These are phyloP conservation scores for Pseudomyrmex sp. DNA, from an alignment of 1,140 invertebrate species.

Conservation along the genomic window DNA sequence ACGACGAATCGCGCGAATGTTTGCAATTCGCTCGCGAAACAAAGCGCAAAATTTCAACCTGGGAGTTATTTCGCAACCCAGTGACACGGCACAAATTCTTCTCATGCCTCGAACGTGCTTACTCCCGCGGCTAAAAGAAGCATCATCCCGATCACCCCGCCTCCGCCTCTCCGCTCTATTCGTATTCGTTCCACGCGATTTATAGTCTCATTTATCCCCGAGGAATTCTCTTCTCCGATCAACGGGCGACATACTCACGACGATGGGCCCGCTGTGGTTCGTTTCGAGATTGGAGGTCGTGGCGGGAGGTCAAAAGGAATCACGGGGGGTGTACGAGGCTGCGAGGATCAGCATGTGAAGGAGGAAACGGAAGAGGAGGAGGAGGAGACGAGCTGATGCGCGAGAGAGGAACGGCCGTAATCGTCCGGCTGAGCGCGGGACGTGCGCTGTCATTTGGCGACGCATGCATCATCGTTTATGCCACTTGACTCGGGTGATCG, in stretches of 20 bases:
- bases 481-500: slow-evolving; percentile 72
- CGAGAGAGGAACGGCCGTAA: slow-evolving; percentile 51
- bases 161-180: slow-evolving; percentile 58
- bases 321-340: slow-evolving; percentile 18
- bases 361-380: background rate
- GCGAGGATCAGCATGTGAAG: background rate
- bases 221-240: slow-evolving; percentile 56
- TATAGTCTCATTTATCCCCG: slow-evolving; percentile 62
- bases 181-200: slow-evolving; percentile 68
- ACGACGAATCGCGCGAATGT: background rate
- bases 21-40: background rate
- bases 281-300: slow-evolving; percentile 68
- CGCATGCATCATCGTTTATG: slow-evolving; percentile 75
- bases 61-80: background rate
- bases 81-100: slow-evolving; percentile 38
- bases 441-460: slow-evolving; percentile 70
- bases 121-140: slow-evolving; percentile 33
- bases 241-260: slow-evolving; percentile 66
- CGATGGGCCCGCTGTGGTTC: slow-evolving; percentile 61
- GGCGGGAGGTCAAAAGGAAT: slow-evolving; percentile 71
- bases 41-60: background rate
- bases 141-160: slow-evolving; percentile 34
- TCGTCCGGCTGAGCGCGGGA: slow-evolving; percentile 51
- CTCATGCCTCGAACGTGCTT: slow-evolving; percentile 30
- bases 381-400: background rate